phyloP scores from a whole-genome alignment of 2,888 invertebrate species.

The Scaptomyza polygonia region DNA sequence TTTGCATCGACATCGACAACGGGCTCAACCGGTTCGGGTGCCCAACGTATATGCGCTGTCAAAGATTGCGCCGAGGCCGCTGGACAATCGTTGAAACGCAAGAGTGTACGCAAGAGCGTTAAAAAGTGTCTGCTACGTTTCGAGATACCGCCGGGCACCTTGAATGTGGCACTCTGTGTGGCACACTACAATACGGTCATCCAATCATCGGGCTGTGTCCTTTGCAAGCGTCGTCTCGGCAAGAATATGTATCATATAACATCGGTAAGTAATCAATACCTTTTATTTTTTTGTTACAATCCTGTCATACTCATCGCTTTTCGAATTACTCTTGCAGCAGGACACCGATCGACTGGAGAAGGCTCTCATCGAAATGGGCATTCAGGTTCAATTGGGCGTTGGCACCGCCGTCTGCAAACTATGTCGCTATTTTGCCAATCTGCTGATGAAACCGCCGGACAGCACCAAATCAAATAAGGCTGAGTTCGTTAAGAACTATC shows the following conservation, averaged over 20 bases:
- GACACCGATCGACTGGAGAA: constrained; percentile 86
- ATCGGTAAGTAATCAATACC: constrained; percentile 84
- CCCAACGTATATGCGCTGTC: constrained; percentile 86
- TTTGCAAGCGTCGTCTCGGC: constrained; percentile 91
- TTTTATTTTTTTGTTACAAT: no score
- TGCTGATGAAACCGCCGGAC: constrained; percentile 88
- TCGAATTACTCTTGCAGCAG: constrained; percentile 84
- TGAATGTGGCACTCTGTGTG: constrained; percentile 88
- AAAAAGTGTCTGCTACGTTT: constrained; percentile 88
- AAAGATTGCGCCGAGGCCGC: constrained; percentile 87
- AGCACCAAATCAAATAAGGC: constrained; percentile 84
- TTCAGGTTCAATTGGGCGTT: constrained; percentile 88
- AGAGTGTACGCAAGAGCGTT: constrained; percentile 90
- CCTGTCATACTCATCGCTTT: not conserved
- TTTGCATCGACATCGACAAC: constrained; percentile 35
- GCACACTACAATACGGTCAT: constrained; percentile 89
- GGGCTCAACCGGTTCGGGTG: constrained; percentile 17
- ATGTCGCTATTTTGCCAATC: constrained; percentile 91
- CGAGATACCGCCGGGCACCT: constrained; percentile 86
- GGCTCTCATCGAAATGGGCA: constrained; percentile 86
- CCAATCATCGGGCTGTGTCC: constrained; percentile 90
- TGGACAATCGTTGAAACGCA: constrained; percentile 88
- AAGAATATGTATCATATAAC: constrained; percentile 90
- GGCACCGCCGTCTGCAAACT: constrained; percentile 92
- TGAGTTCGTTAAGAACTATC: constrained; percentile 86